phyloP scores from a whole-genome alignment of 2,113 vertebrate genomes.

The Takifugu flavidus region DNA sequence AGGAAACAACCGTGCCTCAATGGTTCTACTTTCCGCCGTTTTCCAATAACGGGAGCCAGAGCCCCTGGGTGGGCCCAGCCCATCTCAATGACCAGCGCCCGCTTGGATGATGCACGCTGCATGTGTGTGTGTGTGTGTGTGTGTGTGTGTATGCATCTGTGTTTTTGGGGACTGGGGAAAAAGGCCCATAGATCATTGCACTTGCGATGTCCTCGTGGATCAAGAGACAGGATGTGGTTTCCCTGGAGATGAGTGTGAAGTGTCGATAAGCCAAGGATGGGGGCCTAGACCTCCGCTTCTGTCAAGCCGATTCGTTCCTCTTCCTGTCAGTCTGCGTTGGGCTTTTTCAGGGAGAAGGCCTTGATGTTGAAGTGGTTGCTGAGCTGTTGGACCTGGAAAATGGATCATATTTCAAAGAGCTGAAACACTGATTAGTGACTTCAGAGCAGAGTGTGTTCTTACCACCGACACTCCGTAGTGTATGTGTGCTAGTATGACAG shows the following conservation, averaged over 20 bases:
- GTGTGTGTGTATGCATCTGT: constrained; percentile 19
- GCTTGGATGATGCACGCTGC: constrained; percentile 15
- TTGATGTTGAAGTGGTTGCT: constrained; percentile 90
- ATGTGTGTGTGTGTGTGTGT: constrained; percentile 19
- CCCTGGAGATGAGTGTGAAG: constrained; percentile 80
- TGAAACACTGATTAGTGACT: neutral
- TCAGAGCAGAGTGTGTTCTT: constrained; percentile 54
- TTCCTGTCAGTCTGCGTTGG: constrained; percentile 90
- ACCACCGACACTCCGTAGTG: constrained; percentile 95
- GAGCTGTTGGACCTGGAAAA: constrained; percentile 86
- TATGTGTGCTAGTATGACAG: constrained; percentile 85
- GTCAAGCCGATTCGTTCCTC: constrained; percentile 84
- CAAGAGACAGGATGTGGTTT: constrained; percentile 56
- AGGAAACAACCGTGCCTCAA: constrained; percentile 82
- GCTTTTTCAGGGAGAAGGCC: constrained; percentile 90
- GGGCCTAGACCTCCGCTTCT: constrained; percentile 82
- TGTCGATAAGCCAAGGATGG: constrained; percentile 75
- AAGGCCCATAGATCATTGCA: constrained; percentile 37
- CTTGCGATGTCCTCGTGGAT: constrained; percentile 54
- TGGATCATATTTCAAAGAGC: neutral
- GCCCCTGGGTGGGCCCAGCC: constrained; percentile 41
- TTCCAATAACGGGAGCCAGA: constrained; percentile 60
- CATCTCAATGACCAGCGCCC: constrained; percentile 26
- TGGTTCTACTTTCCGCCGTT: constrained; percentile 65
- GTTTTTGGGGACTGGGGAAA: constrained; percentile 28